phyloP scores from a whole-genome alignment of 2,888 invertebrate species.

The Campoplex capitator region DNA sequence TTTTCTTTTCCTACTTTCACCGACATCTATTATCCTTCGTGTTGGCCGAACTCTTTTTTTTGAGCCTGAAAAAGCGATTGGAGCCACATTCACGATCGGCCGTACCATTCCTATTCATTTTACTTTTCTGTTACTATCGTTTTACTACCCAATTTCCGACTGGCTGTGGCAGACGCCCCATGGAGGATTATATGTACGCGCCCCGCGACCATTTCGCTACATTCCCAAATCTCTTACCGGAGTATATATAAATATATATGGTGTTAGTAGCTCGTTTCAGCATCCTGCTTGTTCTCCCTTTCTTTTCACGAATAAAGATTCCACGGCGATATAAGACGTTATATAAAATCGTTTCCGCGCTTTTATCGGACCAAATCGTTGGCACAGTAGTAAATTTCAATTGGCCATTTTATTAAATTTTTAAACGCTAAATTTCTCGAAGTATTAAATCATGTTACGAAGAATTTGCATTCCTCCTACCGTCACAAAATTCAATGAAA shows the following conservation, averaged over 20 bases:
- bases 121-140: conserved; percentile 74
- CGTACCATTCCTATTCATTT: conserved; percentile 74
- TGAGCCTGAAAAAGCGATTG: not conserved
- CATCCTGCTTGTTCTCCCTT: conserved; percentile 22
- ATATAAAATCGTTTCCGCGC: conserved; percentile 39
- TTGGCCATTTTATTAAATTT: conserved; percentile 44
- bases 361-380: conserved; percentile 42
- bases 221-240: conserved; percentile 72
- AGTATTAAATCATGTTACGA: not conserved
- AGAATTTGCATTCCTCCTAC: not conserved
- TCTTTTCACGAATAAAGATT: conserved; percentile 21
- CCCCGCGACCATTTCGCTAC: conserved; percentile 65
- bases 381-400: conserved; percentile 31
- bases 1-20: not conserved
- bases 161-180: conserved; percentile 68
- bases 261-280: not conserved
- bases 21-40: not conserved
- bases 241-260: conserved; percentile 67
- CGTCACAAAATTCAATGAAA: not conserved
- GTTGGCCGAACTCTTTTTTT: not conserved
- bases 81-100: conserved; percentile 9
- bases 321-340: conserved; percentile 30
- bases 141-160: conserved; percentile 76
- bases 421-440: conserved; percentile 11
- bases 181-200: conserved; percentile 76